Evolutionary conservation across 2,113 vertebrate species (phyloP).

Genomic region (Vidua macroura): DNA sequence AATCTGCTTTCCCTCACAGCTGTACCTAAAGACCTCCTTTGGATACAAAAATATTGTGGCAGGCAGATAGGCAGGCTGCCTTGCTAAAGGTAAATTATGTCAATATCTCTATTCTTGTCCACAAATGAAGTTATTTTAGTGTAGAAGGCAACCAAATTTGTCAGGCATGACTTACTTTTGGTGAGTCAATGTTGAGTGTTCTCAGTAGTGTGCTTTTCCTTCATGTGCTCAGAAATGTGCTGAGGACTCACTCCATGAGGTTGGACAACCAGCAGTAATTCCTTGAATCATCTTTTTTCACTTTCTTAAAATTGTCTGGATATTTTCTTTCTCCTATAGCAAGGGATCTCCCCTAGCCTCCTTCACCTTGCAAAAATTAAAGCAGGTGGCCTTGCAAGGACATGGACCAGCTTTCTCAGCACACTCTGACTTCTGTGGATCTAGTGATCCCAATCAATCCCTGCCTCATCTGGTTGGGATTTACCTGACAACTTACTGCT

Average conservation of each 20-base stretch:
- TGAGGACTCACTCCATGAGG: neutral
- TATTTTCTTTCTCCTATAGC: neutral
- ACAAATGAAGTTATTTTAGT: neutral
- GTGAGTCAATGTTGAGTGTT: neutral
- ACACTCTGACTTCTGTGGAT: neutral
- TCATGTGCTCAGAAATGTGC: neutral
- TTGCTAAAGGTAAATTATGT: neutral
- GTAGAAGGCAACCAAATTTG: neutral
- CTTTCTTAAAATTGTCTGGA: neutral
- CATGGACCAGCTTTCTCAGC: neutral
- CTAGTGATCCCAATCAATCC: neutral
- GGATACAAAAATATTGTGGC: neutral
- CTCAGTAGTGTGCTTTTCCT: neutral
- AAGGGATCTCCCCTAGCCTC: neutral
- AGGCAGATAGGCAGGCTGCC: neutral
- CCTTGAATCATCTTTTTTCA: neutral
- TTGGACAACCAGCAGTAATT: neutral
- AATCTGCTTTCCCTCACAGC: neutral
- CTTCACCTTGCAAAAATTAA: neutral
- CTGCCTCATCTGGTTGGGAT: neutral
- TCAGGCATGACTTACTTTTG: neutral
- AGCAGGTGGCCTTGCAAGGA: neutral
- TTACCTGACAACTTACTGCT: neutral
- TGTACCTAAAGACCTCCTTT: neutral
- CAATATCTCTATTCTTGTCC: neutral